A percentile compares a stretch with the other conserved stretches of the same genome.
phyloP scores from a whole-genome alignment of 2,888 invertebrate species.

The Melinaea menophilus region DNA sequence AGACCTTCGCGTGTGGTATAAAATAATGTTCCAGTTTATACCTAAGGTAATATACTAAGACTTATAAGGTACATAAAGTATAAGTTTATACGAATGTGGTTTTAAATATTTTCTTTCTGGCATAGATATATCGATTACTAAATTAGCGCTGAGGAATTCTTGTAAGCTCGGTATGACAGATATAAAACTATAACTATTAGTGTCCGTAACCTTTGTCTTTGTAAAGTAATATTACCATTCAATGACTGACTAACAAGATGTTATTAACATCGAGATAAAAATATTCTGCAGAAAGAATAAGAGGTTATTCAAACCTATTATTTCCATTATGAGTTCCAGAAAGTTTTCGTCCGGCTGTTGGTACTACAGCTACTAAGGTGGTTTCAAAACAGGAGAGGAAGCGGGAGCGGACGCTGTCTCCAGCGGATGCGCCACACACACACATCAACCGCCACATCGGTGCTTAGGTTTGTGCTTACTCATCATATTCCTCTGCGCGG shows the following conservation, averaged over 20 bases:
- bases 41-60: too few species aligned
- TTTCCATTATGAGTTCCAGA: neutral
- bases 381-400: conserved; percentile 21
- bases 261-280: neutral
- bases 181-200: conserved; percentile 12
- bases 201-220: neutral
- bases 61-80: too few species aligned
- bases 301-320: neutral
- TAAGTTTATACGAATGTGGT: neutral
- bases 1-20: too few species aligned
- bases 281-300: neutral
- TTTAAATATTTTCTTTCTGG: conserved; percentile 31
- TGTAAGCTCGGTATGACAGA: conserved; percentile 39
- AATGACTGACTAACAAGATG: conserved; percentile 1
- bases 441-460: conserved; percentile 56
- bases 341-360: neutral
- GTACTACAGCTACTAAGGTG: neutral
- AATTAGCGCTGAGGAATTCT: conserved; percentile 36
- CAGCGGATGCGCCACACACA: conserved; percentile 57
- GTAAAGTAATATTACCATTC: neutral
- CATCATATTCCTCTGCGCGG: conserved; percentile 57
- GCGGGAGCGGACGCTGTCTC: conserved; percentile 39
- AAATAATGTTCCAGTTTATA: too few species aligned
- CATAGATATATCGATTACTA: conserved; percentile 54
- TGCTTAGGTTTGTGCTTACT: conserved; percentile 76